These are phyloP conservation scores for Thyatira batis DNA, from an alignment of 2,888 invertebrate genomes.

Conservation along the genomic window DNA sequence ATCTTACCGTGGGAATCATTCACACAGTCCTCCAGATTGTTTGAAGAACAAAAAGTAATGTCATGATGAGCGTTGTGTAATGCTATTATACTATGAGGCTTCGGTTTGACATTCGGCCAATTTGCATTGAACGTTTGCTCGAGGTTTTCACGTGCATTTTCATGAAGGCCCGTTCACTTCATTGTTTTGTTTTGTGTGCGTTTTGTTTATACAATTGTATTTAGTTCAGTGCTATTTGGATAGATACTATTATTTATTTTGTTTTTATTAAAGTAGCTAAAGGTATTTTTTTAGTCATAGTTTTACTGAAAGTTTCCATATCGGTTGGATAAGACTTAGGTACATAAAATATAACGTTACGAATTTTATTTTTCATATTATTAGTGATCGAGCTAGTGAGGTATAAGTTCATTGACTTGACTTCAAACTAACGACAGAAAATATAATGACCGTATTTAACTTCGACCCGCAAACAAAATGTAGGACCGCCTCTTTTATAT, in stretches of 20 bases:
- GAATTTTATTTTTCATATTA: no score
- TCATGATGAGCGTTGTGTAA: conserved; percentile 78
- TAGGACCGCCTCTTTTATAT: background rate
- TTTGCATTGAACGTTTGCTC: conserved; percentile 62
- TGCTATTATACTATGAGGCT: conserved; percentile 37
- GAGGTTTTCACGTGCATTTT: conserved; percentile 47
- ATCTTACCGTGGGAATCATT: conserved; percentile 65
- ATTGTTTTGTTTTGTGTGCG: conserved; percentile 35
- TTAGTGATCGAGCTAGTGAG: no score
- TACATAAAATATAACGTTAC: no score
- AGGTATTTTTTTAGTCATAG: no score
- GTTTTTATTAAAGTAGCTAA: background rate
- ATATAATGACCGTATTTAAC: background rate
- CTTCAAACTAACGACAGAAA: no score
- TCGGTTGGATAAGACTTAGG: no score
- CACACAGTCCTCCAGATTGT: conserved; percentile 66
- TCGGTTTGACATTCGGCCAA: conserved; percentile 63
- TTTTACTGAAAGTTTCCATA: no score
- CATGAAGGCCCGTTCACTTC: conserved; percentile 40
- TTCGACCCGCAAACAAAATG: background rate
- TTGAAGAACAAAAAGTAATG: conserved; percentile 75
- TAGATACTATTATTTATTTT: background rate
- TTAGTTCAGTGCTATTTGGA: background rate
- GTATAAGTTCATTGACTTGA: no score
- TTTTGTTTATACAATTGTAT: background rate